These are phyloP conservation scores for Lamellibrachia luymesi DNA, from an alignment of 1,140 invertebrate genomes.

Conservation along the genomic window DNA sequence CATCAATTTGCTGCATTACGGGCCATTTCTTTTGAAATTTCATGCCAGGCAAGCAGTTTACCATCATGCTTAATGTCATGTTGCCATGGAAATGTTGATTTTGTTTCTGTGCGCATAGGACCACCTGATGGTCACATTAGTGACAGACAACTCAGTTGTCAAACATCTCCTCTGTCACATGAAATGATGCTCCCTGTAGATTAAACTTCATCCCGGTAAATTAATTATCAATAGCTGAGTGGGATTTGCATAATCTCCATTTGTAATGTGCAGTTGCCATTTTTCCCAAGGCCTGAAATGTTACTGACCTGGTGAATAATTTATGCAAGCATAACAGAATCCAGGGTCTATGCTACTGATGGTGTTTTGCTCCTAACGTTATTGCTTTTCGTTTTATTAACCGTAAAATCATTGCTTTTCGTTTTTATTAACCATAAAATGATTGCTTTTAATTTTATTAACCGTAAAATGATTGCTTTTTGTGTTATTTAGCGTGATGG, in stretches of 20 bases:
- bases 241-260: neutral
- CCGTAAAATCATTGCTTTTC: neutral
- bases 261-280: neutral
- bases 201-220: neutral
- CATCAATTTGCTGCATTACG: neutral
- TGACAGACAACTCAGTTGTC: neutral
- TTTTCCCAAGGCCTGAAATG: neutral
- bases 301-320: neutral
- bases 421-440: neutral
- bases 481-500: neutral
- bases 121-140: neutral
- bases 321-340: neutral
- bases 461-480: neutral
- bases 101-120: neutral
- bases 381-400: neutral
- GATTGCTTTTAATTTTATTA: neutral
- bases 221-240: neutral
- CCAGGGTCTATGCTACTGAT: neutral
- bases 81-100: neutral
- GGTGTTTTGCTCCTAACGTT: too few relatives aligned
- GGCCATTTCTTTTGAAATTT: neutral
- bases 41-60: neutral
- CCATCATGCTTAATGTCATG: neutral
- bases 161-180: neutral
- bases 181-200: neutral